phyloP scores from a whole-genome alignment of 2,797 vertebrate genomes.

The Peromyscus aztecus region DNA sequence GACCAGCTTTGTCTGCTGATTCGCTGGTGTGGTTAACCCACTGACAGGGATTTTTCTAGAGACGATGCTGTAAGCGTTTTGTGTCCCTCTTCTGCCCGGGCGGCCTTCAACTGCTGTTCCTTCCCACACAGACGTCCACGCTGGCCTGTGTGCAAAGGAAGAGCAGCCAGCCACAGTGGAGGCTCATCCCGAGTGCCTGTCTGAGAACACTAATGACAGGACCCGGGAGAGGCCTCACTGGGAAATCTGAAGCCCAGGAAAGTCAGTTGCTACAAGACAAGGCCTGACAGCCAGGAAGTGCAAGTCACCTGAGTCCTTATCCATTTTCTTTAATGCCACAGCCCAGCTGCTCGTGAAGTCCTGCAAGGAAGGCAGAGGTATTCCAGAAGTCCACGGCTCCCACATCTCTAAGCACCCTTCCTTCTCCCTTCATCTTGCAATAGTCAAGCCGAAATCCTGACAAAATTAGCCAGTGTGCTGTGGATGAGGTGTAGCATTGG shows the following conservation, averaged over 20 bases:
- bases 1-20: slow-evolving; percentile 45
- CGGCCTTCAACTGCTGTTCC: not conserved
- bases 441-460: not conserved
- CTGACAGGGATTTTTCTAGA: not conserved
- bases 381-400: not conserved
- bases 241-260: not conserved
- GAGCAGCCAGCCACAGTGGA: not conserved
- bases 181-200: not conserved
- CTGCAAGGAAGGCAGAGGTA: not conserved
- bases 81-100: not conserved
- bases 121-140: not conserved
- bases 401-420: accelerated
- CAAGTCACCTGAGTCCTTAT: not conserved
- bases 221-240: not conserved
- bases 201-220: not conserved
- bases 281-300: not conserved
- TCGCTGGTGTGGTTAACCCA: not conserved
- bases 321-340: not conserved
- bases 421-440: not conserved
- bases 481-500: not conserved
- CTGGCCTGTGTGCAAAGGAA: not conserved
- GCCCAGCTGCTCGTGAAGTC: not conserved
- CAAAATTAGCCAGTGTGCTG: accelerated
- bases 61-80: not conserved
- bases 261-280: not conserved